phyloP scores from a whole-genome alignment of 2,888 invertebrate species.

The Gibbula magus region DNA sequence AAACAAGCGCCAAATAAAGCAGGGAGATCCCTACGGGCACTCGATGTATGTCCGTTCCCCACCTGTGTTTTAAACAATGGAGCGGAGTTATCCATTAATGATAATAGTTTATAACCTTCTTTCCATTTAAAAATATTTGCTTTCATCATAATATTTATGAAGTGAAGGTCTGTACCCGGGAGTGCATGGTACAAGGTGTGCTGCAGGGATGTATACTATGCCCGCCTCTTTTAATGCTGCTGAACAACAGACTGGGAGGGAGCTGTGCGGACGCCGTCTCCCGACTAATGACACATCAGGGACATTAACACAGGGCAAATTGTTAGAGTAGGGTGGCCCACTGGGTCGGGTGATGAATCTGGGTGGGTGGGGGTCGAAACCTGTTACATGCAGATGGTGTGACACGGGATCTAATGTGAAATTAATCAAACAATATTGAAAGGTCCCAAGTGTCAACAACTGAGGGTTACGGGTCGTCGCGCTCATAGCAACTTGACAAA shows the following conservation, averaged over 20 bases:
- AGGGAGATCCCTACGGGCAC: too few species aligned
- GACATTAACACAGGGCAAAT: background rate
- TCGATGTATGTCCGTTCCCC: too few species aligned
- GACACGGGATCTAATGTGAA: background rate
- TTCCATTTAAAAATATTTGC: background rate
- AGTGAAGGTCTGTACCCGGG: background rate
- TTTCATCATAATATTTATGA: slow-evolving; percentile 16
- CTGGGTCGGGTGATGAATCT: slow-evolving; percentile 6
- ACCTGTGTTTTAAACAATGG: too few species aligned
- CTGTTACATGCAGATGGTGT: background rate
- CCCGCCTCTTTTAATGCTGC: background rate
- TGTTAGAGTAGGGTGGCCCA: background rate
- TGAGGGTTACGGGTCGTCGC: background rate
- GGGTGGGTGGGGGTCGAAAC: background rate
- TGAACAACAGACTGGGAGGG: too few species aligned
- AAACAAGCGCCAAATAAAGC: too few species aligned
- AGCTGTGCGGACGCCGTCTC: background rate
- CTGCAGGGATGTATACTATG: background rate
- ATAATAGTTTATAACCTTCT: too few species aligned
- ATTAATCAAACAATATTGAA: slow-evolving; percentile 24
- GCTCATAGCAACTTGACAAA: background rate
- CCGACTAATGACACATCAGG: slow-evolving; percentile 4
- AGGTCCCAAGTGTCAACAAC: slow-evolving; percentile 13
- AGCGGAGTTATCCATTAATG: too few species aligned
- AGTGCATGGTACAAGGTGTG: background rate